Percentiles rank a stretch among this genome's conserved stretches.
phyloP scores from a whole-genome alignment of 2,888 invertebrate species.

The Synanthedon tipuliformis region DNA sequence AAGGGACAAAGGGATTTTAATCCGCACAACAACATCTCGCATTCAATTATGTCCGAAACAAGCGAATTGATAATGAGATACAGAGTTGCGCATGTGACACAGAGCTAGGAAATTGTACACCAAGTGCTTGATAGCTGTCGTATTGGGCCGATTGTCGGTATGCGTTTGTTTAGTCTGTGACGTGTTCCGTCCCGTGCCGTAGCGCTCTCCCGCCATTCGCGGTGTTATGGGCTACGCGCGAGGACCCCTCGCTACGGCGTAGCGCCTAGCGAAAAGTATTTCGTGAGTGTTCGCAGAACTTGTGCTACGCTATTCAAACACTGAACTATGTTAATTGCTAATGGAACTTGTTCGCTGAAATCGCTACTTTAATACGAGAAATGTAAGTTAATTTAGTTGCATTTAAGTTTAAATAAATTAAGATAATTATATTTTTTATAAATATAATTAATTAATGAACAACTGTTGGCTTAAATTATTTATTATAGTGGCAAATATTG shows the following conservation, averaged over 20 bases:
- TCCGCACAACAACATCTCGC: constrained; percentile 21
- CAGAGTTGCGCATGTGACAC: constrained; percentile 1
- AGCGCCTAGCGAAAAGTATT: constrained; percentile 18
- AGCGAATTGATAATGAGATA: constrained; percentile 19
- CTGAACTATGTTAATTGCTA: background rate
- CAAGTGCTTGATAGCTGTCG: background rate
- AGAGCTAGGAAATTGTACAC: background rate
- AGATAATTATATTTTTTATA: too few species aligned
- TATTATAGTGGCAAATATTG: too few species aligned
- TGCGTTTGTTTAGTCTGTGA: constrained; percentile 6
- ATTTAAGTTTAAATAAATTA: too few species aligned
- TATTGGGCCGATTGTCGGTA: background rate
- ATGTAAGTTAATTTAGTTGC: too few species aligned
- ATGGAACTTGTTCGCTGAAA: constrained; percentile 1
- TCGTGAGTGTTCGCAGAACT: constrained; percentile 2
- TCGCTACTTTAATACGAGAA: too few species aligned
- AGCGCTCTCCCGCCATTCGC: constrained; percentile 33
- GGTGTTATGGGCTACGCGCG: constrained; percentile 31
- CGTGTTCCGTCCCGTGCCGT: background rate
- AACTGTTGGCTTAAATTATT: too few species aligned
- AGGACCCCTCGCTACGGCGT: constrained; percentile 43
- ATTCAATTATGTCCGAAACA: constrained; percentile 35
- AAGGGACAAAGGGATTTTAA: background rate
- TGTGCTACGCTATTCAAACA: background rate
- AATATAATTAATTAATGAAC: too few species aligned